A percentile compares a stretch with the other conserved stretches of the same genome.
Conservation (phyloP, 2,113 vertebrate species). For the Tenrec ecaudatus region DNA sequence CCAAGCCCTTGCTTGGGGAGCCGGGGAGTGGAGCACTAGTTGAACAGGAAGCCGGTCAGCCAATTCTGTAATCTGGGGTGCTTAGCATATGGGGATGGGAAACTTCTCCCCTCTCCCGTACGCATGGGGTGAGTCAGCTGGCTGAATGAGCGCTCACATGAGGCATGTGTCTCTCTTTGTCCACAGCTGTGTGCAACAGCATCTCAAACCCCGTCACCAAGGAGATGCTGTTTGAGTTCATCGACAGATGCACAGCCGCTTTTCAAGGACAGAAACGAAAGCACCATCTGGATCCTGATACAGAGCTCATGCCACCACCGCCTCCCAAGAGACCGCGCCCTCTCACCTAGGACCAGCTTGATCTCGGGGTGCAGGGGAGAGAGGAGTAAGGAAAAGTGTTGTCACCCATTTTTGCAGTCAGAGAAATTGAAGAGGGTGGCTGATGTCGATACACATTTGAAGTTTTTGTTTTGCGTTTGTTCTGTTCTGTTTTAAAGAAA, state of each 20-base stretch:
- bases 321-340: slow-evolving; percentile 94
- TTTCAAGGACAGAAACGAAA: slow-evolving; percentile 91
- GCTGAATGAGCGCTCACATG: neutral
- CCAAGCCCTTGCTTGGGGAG: neutral
- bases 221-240: slow-evolving; percentile 95
- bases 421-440: slow-evolving; percentile 59
- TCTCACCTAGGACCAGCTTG: slow-evolving; percentile 84
- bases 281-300: slow-evolving; percentile 92
- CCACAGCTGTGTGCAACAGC: slow-evolving; percentile 96
- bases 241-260: slow-evolving; percentile 91
- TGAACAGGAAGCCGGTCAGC: neutral
- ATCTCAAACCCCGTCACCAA: slow-evolving; percentile 98
- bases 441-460: slow-evolving; percentile 57
- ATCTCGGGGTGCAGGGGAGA: slow-evolving; percentile 32
- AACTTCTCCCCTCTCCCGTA: neutral
- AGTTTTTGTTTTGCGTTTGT: slow-evolving; percentile 24
- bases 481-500: neutral
- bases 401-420: slow-evolving; percentile 77
- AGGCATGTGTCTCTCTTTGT: slow-evolving; percentile 67
- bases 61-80: neutral
- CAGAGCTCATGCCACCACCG: slow-evolving; percentile 97
- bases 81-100: neutral
- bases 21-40: neutral
- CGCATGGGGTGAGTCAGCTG: slow-evolving; percentile 3
- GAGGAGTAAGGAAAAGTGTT: neutral